phyloP scores from a whole-genome alignment of 2,888 invertebrate species.

The Tetheella fluctuosa region DNA sequence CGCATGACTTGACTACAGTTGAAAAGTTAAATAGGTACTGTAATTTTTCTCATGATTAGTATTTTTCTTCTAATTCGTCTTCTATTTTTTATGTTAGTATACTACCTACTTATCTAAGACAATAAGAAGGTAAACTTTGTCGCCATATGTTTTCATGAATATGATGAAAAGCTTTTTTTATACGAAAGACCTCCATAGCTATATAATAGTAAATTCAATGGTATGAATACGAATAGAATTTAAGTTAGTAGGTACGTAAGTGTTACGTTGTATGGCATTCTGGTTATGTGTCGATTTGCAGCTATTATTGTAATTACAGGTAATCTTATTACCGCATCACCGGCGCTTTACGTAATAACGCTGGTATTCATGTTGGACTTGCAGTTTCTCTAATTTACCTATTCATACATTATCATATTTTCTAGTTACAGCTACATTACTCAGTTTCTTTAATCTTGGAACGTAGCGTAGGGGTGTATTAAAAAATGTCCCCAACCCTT shows the following conservation, averaged over 20 bases:
- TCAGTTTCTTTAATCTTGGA: not conserved
- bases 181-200: not conserved
- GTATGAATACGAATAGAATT: not conserved
- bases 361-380: not conserved
- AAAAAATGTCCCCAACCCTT: too few species aligned
- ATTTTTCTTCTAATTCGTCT: not conserved
- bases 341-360: slow-evolving; percentile 15
- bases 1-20: slow-evolving; percentile 1
- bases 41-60: not conserved
- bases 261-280: not conserved
- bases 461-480: too few species aligned
- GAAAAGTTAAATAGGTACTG: not conserved
- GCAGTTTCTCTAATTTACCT: slow-evolving; percentile 1
- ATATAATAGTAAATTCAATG: too few species aligned
- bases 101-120: too few species aligned
- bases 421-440: not conserved
- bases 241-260: not conserved
- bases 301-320: slow-evolving; percentile 12
- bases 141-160: too few species aligned
- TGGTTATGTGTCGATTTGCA: not conserved
- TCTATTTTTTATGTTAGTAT: too few species aligned
- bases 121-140: too few species aligned
- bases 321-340: slow-evolving; percentile 14
- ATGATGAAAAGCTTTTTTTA: too few species aligned
- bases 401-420: not conserved